Evolutionary conservation across 2,888 invertebrate genomes (phyloP), one percentile per base, ranked within the genome.

Genomic region (Hirtodrosophila cameraria): DNA sequence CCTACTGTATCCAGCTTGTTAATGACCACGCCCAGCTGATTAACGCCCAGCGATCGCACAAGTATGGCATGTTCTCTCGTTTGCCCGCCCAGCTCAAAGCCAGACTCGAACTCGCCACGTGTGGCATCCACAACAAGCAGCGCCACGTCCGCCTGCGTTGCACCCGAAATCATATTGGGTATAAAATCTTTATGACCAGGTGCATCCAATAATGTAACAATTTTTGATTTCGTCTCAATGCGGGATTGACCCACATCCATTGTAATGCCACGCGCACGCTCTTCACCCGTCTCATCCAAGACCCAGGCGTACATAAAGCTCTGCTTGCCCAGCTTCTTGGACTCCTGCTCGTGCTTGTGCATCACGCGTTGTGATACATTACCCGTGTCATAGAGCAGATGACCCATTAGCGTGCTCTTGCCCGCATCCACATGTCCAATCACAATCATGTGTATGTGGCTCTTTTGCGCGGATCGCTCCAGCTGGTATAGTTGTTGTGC

Each of bases 291-390:
- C 92, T 99, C 99, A 91, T 99, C 99, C 46, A 99, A 92, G 1
- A 99, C 98, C 99, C 99, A 99, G 2, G 99, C 99, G 91, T 96
- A 99, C 92, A 97, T 96, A 85, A 99, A 99, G 66, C 98, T 98
- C 86, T 98, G 97, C 91, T 99, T 99, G 2, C 99, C 99, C 73
- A 97, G 92, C 91, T 99, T 99, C 89, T 97, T 96, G 82, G 98
- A 97, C 87, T 99, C 99, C 89, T 97, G 97, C 89, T 99, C 99
- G 92, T 97, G 98, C 90, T 99, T 99, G 90, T 99, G 99, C 93
- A 99, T 95, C 0, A 94, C 93, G 79, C 95, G 94, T 90, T 97
- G 95, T 65, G 95, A 96, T 0, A 97, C 96, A 90, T 96, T 95
- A 13, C 97, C 97, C 25, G 97, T 91, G 61, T 95, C 95, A 89